Base-by-base conservation (phyloP, 2,113 vertebrate species). In the Theristicus caerulescens region DNA sequence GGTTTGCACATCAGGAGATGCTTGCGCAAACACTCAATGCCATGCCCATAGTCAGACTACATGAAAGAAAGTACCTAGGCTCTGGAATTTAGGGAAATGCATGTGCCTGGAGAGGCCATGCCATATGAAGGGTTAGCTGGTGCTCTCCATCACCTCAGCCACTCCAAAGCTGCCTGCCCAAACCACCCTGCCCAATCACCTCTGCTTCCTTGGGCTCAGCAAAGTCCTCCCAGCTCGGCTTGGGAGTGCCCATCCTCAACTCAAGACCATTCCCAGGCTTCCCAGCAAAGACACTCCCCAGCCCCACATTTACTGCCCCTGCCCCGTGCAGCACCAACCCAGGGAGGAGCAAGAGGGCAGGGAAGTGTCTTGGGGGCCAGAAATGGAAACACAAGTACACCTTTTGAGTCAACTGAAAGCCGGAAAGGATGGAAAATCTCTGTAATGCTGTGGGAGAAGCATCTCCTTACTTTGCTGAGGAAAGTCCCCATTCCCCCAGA, bases 301-400 rank as follows among this genome's bases (percentile, higher is more conserved):
- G 20, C 11, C 32, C 16, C 32, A 26, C 42, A 22, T 9, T 59
- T 8, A 3, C 26, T 27, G 6, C 5, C 34, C 42, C 44, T 34
- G 31, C 8, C 21, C 57, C 1, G 0, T 6, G 38, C 38, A 65
- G 12, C 38, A 27, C 15, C 0, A 0, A 36, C 11, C 47, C 17
- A 59, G n/a, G 31, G 11, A 73, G 24, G 11, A 82, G 24, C 14
- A 47, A 16, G 16, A 62, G 47, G 5, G 7, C 25, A 47, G 19
- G 21, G 5, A 49, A 47, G 10, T 12, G 15, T 9, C 55, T 38
- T 36, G 32, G 21, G 31, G n/a, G 29, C 58, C 51, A 88, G 11
- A 8, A 26, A 36, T 5, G 24, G 42, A 32, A 51, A 44, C 11
- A 59, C 5, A 36, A 44, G 27, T n/a, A 14, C 44, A 19, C 4